Percentiles rank a stretch among this genome's conserved stretches.
Conservation (phyloP, 2,888 invertebrate species). For the Microplitis manilae region DNA sequence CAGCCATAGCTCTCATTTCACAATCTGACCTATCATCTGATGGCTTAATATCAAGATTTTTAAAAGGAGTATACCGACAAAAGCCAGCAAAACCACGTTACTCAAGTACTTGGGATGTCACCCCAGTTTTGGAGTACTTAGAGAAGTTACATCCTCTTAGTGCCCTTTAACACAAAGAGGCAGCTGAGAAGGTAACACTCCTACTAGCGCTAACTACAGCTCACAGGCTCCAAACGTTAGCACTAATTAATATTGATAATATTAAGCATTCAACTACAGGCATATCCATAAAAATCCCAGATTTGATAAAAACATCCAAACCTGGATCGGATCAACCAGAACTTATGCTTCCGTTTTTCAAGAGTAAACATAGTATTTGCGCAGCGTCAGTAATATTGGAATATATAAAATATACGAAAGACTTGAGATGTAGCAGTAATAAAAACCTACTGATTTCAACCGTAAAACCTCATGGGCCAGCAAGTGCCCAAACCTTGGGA, state of each 20-base stretch:
- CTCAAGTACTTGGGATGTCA: conserved; percentile 39
- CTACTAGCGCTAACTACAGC: conserved; percentile 43
- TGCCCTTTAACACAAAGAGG: conserved; percentile 34
- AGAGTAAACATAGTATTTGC: conserved; percentile 28
- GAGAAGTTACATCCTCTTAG: conserved; percentile 18
- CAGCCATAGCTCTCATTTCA: conserved; percentile 37
- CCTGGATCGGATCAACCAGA: conserved; percentile 40
- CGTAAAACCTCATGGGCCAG: conserved; percentile 28
- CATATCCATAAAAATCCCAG: conserved; percentile 43
- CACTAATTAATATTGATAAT: conserved; percentile 43
- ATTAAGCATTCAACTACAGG: conserved; percentile 17
- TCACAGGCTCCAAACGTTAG: conserved; percentile 45
- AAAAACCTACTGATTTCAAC: conserved; percentile 33
- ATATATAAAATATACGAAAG: conserved; percentile 37
- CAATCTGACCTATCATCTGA: conserved; percentile 25
- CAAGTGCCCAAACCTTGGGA: conserved; percentile 43
- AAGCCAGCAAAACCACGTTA: conserved; percentile 38
- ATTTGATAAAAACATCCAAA: conserved; percentile 42
- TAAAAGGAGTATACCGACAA: conserved; percentile 35
- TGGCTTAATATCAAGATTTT: conserved; percentile 32
- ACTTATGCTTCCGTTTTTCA: conserved; percentile 33
- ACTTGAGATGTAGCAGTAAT: conserved; percentile 17
- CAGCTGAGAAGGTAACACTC: conserved; percentile 40
- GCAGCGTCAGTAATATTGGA: conserved; percentile 29
- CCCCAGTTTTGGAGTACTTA: conserved; percentile 29